Base-by-base conservation (phyloP, 2,113 vertebrate genomes). In the Pedionomus torquatus region DNA sequence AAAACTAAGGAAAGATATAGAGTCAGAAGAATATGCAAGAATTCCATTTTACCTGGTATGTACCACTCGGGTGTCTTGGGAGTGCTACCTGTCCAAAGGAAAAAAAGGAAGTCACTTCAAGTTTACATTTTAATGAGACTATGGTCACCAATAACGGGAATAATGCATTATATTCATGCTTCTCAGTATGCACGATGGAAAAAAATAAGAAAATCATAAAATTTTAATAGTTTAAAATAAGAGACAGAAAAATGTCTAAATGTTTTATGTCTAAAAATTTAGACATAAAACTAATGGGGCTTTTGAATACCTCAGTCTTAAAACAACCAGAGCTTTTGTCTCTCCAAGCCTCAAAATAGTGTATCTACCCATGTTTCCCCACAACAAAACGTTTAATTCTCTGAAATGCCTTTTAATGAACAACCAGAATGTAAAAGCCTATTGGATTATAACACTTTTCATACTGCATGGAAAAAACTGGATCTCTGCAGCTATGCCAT, bases 51-150 rank as follows among this genome's bases (percentile, higher is more conserved):
- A 99, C 99, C 99, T 94, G 99, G 99, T 94, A 99, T 98, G 95
- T 99, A 99, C 99, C 99, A 99, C 21, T 98, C 98, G 13, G 99
- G 99, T 21, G 55, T 98, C 95, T 98, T 98, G 31, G 97, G 98
- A 18, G 76, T 98, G 65, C 89, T 97, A 89, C 99, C 99, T 99
- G 94, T 94, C 61, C 63, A 89, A 72, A 93, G 49, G 82, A 89
- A 74, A 92, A 93, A 93, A 84, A 89, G 8, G 33, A 94, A 83
- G 39, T 85, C 18, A 95, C 23, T 87, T 82, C 41, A 48, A 41
- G n/a, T 65, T 78, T 48, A 77, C 5, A 35, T 71, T 68, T 25
- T 46, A 84, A 39, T 11, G 57, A 72, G 20, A 87, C 33, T 39
- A 5, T 25, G 17, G 37, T 82, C 41, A 87, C 21, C 26, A 83